These are phyloP conservation scores for Craniophora ligustri DNA, from an alignment of 2,888 invertebrate genomes.

Conservation along the genomic window DNA sequence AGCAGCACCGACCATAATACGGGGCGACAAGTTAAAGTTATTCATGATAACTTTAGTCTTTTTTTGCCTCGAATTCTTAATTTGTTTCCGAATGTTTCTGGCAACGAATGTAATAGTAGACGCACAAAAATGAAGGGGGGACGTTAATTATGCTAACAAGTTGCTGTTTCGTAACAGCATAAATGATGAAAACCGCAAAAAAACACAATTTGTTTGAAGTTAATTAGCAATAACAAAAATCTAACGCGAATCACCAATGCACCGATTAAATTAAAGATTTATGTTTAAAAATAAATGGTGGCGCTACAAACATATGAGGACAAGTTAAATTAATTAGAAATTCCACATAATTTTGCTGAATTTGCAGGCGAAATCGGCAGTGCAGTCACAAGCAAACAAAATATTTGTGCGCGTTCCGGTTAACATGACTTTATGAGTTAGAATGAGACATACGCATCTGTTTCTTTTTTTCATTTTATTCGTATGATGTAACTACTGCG, in stretches of 20 bases:
- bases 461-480: neutral
- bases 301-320: slow-evolving; percentile 6
- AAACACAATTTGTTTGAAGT: slow-evolving; percentile 4
- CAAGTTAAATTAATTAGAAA: slow-evolving; percentile 18
- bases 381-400: slow-evolving; percentile 51
- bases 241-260: slow-evolving; percentile 5
- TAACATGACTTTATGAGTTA: neutral
- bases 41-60: slow-evolving; percentile 33
- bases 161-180: slow-evolving; percentile 24
- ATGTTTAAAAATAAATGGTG: slow-evolving; percentile 7
- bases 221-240: slow-evolving; percentile 17
- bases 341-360: slow-evolving; percentile 41
- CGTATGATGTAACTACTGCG: neutral
- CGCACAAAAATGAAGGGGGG: slow-evolving; percentile 14
- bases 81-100: slow-evolving; percentile 1
- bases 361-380: slow-evolving; percentile 49
- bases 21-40: slow-evolving; percentile 68
- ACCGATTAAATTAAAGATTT: neutral
- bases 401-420: slow-evolving; percentile 48
- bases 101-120: slow-evolving; percentile 9
- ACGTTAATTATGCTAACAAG: slow-evolving; percentile 14
- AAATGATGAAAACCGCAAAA: slow-evolving; percentile 9
- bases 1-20: slow-evolving; percentile 82
- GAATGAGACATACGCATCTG: neutral
- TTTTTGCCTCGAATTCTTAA: neutral